Percentiles rank a stretch among this genome's conserved stretches.
These are phyloP conservation scores for Danio choprae DNA, from an alignment of 2,797 vertebrate genomes.

Conservation along the genomic window DNA sequence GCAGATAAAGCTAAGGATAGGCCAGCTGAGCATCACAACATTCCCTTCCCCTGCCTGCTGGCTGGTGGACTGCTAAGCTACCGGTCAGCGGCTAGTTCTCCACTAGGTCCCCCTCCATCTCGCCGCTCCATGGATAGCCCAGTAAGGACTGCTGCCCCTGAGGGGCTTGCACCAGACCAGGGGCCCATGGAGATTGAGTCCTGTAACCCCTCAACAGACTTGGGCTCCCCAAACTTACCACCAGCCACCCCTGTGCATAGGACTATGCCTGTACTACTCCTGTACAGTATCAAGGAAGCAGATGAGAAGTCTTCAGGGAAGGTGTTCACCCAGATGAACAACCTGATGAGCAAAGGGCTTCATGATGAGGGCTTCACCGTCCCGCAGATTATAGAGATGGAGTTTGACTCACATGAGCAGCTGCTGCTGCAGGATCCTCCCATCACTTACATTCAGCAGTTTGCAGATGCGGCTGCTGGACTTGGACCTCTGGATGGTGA, in stretches of 20 bases:
- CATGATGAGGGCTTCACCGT: slow-evolving; percentile 98
- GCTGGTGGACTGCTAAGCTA: slow-evolving; percentile 95
- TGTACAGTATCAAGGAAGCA: slow-evolving; percentile 97
- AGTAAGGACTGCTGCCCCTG: slow-evolving; percentile 89
- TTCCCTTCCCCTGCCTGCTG: slow-evolving; percentile 97
- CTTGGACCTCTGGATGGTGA: slow-evolving; percentile 83
- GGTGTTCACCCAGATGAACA: slow-evolving; percentile 98
- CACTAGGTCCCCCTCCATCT: slow-evolving; percentile 82
- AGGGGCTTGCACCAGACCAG: slow-evolving; percentile 85
- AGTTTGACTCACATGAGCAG: slow-evolving; percentile 96
- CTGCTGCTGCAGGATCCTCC: slow-evolving; percentile 96
- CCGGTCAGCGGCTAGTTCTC: slow-evolving; percentile 88
- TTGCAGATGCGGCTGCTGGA: slow-evolving; percentile 92
- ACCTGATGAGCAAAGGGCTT: slow-evolving; percentile 95
- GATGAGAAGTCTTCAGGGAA: slow-evolving; percentile 95
- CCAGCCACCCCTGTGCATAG: slow-evolving; percentile 79
- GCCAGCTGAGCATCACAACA: slow-evolving; percentile 93
- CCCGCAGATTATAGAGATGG: slow-evolving; percentile 99
- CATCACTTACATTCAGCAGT: slow-evolving; percentile 98
- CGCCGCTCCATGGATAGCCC: slow-evolving; percentile 88
- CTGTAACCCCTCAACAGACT: slow-evolving; percentile 85
- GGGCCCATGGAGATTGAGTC: slow-evolving; percentile 96
- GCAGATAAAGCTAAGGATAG: slow-evolving; percentile 92
- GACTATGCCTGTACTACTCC: slow-evolving; percentile 93
- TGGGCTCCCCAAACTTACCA: slow-evolving; percentile 81